A percentile compares a stretch with the other conserved stretches of the same genome.
Conservation (phyloP, 1,140 invertebrate species). For the Rhopalosiphum padi region DNA sequence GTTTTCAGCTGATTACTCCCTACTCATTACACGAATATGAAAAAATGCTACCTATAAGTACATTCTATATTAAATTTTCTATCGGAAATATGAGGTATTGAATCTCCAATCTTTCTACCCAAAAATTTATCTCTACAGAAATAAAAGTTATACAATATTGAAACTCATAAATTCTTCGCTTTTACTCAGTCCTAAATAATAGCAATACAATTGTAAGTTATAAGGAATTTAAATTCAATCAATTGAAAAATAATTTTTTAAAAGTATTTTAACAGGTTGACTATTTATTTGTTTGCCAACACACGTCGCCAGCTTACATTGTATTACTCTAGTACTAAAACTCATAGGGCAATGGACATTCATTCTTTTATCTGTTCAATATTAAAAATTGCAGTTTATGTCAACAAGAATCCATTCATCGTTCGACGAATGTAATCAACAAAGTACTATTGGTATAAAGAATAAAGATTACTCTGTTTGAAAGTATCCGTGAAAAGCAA, state of each 20-base stretch:
- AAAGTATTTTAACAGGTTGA: not conserved
- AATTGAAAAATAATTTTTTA: not conserved
- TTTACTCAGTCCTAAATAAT: not conserved
- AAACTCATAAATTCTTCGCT: not conserved
- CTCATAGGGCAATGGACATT: not conserved
- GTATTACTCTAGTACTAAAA: not conserved
- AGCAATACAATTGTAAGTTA: not conserved
- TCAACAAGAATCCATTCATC: not conserved
- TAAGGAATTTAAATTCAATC: not conserved
- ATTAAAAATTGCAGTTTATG: not conserved
- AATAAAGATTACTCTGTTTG: not conserved
- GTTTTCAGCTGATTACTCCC: no score
- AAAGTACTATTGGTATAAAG: not conserved
- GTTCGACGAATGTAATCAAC: slow-evolving; percentile 9
- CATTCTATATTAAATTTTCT: no score
- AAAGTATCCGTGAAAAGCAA: not conserved
- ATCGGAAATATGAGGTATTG: no score
- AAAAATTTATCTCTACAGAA: no score
- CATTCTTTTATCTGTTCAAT: not conserved
- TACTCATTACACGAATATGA: no score
- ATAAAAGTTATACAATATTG: no score
- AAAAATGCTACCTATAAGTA: no score
- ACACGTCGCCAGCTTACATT: not conserved
- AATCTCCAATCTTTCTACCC: no score
- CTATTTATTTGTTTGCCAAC: not conserved